phyloP scores from a whole-genome alignment of 2,888 invertebrate genomes.

The Protodeltote pygarga region DNA sequence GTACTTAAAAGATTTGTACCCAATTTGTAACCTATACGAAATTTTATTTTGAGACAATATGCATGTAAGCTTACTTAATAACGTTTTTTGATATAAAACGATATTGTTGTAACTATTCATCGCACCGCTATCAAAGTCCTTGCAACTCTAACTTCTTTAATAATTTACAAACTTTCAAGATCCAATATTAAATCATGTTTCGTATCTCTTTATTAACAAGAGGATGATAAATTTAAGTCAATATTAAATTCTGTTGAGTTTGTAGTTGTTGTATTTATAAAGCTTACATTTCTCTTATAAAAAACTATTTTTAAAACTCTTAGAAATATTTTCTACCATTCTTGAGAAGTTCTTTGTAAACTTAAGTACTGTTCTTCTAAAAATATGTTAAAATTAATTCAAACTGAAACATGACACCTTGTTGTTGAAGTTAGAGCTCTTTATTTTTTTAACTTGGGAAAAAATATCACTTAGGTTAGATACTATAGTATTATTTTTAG shows the following conservation, averaged over 20 bases:
- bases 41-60: not conserved
- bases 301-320: constrained; percentile 29
- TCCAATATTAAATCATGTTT: constrained; percentile 42
- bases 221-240: constrained; percentile 43
- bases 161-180: constrained; percentile 40
- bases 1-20: too few species aligned
- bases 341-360: constrained; percentile 7
- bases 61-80: constrained; percentile 14
- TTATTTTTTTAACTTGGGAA: constrained; percentile 8
- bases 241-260: constrained; percentile 42
- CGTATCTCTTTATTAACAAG: constrained; percentile 36
- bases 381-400: constrained; percentile 26
- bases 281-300: constrained; percentile 33
- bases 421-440: constrained; percentile 18
- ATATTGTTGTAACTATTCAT: constrained; percentile 2
- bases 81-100: not conserved
- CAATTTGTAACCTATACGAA: too few species aligned
- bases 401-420: constrained; percentile 18
- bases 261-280: constrained; percentile 26
- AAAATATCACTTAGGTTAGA: not conserved
- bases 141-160: constrained; percentile 33
- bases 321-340: constrained; percentile 10
- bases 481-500: constrained; percentile 1
- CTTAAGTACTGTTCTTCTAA: constrained; percentile 5
- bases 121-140: constrained; percentile 11